phyloP scores from a whole-genome alignment of 2,797 vertebrate genomes.

The Eulemur mongoz region DNA sequence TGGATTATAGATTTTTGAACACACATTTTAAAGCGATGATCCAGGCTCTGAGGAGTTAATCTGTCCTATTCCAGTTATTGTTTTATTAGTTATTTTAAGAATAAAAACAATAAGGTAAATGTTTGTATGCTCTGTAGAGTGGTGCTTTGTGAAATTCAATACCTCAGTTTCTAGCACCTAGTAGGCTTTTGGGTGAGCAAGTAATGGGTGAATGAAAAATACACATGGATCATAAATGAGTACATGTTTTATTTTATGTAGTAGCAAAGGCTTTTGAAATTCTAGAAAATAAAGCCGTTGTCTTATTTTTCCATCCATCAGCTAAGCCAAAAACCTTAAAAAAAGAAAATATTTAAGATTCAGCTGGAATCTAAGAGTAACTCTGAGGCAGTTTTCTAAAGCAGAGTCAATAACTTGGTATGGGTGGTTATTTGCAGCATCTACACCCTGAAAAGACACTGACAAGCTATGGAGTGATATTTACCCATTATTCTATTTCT shows the following conservation, averaged over 20 bases:
- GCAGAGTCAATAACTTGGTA: background rate
- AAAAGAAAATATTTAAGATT: constrained; percentile 26
- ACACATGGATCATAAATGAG: background rate
- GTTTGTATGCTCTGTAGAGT: background rate
- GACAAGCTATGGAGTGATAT: background rate
- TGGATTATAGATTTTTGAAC: background rate
- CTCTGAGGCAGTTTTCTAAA: background rate
- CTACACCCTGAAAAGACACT: background rate
- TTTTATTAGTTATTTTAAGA: constrained; percentile 27
- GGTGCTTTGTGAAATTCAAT: background rate
- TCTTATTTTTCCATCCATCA: constrained; percentile 3
- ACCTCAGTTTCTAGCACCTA: background rate
- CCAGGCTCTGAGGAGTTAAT: background rate
- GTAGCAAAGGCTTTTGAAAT: constrained; percentile 12
- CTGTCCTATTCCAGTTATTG: background rate
- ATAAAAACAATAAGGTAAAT: background rate
- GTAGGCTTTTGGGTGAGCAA: background rate
- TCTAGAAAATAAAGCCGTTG: background rate
- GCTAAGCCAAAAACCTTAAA: background rate
- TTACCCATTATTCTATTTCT: background rate
- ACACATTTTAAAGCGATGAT: background rate
- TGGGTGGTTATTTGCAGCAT: background rate
- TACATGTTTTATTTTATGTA: background rate
- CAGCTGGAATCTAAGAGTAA: background rate
- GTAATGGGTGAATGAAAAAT: background rate